These are phyloP conservation scores for Limonius californicus DNA, from an alignment of 1,140 invertebrate genomes.

Conservation along the genomic window DNA sequence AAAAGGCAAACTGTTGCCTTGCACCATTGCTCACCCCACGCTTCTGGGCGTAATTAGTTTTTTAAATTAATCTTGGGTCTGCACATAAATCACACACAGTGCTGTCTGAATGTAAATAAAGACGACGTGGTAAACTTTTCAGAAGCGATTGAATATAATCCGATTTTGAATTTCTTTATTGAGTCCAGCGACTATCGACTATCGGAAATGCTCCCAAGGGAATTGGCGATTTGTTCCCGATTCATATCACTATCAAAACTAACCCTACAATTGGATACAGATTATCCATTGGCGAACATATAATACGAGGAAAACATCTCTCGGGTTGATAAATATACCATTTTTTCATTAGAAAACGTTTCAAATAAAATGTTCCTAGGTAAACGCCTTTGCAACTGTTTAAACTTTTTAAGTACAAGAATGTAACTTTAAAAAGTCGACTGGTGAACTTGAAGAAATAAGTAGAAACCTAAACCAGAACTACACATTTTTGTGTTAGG, in stretches of 20 bases:
- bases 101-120: conserved; percentile 2
- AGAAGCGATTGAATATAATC: conserved; percentile 17
- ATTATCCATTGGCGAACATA: conserved; percentile 4
- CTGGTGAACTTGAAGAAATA: too few relatives aligned
- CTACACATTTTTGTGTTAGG: too few relatives aligned
- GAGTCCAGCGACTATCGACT: conserved; percentile 19
- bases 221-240: conserved; percentile 21
- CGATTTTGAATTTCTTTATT: conserved; percentile 20
- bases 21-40: background rate
- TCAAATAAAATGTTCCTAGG: too few relatives aligned
- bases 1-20: conserved; percentile 4
- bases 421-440: too few relatives aligned
- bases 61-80: background rate
- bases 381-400: too few relatives aligned
- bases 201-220: conserved; percentile 18
- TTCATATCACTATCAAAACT: conserved; percentile 13
- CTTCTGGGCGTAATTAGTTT: conserved; percentile 3
- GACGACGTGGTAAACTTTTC: background rate
- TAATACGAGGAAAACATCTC: background rate
- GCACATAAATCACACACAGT: background rate
- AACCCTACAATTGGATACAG: background rate
- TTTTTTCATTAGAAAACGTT: too few relatives aligned
- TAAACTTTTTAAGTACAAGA: too few relatives aligned
- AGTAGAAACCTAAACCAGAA: too few relatives aligned
- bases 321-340: background rate